phyloP scores from a whole-genome alignment of 2,797 vertebrate genomes.

The Rhodeus uyekii region DNA sequence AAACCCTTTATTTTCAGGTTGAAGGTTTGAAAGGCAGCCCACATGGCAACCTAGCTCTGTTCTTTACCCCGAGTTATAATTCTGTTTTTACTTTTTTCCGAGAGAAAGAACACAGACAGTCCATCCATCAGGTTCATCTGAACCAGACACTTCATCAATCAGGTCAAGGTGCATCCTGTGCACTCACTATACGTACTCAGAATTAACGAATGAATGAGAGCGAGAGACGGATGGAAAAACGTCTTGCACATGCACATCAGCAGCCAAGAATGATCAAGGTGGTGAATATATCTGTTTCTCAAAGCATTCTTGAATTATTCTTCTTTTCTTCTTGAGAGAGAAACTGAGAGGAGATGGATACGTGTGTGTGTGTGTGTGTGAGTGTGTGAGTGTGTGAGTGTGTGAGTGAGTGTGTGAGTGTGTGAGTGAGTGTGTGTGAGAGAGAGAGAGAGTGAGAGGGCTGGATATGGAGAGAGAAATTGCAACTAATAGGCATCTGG shows the following conservation, averaged over 20 bases:
- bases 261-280: neutral
- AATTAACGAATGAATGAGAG: slow-evolving; percentile 10
- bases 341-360: neutral
- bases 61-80: slow-evolving; percentile 33
- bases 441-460: neutral
- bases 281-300: slow-evolving; percentile 40
- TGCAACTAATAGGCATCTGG: slow-evolving; percentile 67
- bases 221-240: slow-evolving; percentile 24
- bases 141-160: slow-evolving; percentile 54
- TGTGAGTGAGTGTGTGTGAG: no score
- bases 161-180: slow-evolving; percentile 43
- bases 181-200: slow-evolving; percentile 22
- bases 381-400: no score
- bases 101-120: slow-evolving; percentile 21
- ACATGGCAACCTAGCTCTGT: neutral
- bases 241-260: slow-evolving; percentile 14
- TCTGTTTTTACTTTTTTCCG: slow-evolving; percentile 25
- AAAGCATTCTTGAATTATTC: slow-evolving; percentile 19
- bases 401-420: no score
- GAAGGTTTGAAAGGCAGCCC: slow-evolving; percentile 20
- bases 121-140: slow-evolving; percentile 54
- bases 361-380: no score
- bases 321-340: neutral
- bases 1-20: neutral
- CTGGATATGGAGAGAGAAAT: slow-evolving; percentile 48